A percentile compares a stretch with the other conserved stretches of the same genome.
Evolutionary conservation across 2,888 invertebrate species (phyloP).

Genomic region (Apoda limacodes): DNA sequence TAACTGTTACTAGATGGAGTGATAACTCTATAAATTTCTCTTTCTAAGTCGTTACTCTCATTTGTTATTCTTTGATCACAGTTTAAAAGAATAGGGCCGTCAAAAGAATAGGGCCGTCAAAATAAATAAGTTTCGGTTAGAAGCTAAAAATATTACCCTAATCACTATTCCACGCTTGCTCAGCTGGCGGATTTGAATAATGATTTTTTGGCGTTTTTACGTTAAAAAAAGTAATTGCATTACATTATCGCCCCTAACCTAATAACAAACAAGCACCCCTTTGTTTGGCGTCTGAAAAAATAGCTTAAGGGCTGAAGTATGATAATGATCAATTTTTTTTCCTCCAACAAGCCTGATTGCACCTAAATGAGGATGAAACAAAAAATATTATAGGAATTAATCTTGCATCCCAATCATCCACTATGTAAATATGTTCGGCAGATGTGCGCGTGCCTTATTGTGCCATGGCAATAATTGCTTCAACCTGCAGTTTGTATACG

Average conservation of each 20-base stretch:
- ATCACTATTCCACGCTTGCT: conserved; percentile 50
- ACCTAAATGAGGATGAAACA: conserved; percentile 62
- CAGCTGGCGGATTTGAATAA: conserved; percentile 67
- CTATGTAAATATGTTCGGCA: conserved; percentile 60
- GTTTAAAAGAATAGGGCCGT: no score
- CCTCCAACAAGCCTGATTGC: conserved; percentile 55
- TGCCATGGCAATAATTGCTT: conserved; percentile 29
- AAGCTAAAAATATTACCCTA: conserved; percentile 30
- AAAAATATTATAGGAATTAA: conserved; percentile 66
- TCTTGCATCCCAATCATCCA: conserved; percentile 59
- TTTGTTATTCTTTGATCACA: no score
- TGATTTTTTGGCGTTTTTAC: conserved; percentile 44
- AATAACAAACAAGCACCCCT: conserved; percentile 66
- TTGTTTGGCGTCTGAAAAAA: conserved; percentile 66
- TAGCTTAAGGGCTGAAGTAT: conserved; percentile 67
- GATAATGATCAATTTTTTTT: conserved; percentile 65
- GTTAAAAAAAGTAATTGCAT: conserved; percentile 62
- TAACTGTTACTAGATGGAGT: conserved; percentile 59
- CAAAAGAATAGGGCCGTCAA: no score
- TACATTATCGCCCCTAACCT: conserved; percentile 67
- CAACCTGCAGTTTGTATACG: no score
- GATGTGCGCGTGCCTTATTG: conserved; percentile 53
- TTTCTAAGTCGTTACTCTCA: conserved; percentile 35
- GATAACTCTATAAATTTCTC: conserved; percentile 59
- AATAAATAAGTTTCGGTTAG: no score